Conservation (phyloP, 2,888 invertebrate species). For the Xestia ashworthii region DNA sequence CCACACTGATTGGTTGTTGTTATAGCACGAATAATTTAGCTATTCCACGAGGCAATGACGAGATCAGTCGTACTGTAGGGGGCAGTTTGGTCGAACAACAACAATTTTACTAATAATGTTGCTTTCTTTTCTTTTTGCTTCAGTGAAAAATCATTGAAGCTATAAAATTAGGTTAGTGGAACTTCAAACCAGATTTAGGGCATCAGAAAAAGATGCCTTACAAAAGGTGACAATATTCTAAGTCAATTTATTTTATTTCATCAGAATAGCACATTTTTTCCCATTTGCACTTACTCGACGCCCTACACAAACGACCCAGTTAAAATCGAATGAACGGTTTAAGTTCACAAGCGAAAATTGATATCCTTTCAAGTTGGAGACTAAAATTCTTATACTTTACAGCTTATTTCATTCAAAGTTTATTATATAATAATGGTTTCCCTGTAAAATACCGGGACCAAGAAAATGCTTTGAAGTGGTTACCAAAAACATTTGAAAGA, state of each 20-base stretch:
- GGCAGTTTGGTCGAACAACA: neutral
- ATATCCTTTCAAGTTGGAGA: conserved; percentile 26
- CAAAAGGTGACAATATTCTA: neutral
- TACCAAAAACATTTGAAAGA: conserved; percentile 24
- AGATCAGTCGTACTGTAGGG: neutral
- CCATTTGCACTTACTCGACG: neutral
- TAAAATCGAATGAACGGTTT: conserved; percentile 41
- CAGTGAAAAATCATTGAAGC: neutral
- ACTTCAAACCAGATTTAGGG: neutral
- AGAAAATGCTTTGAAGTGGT: conserved; percentile 50
- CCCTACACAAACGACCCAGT: neutral
- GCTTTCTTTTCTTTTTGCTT: neutral
- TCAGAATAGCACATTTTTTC: conserved; percentile 1
- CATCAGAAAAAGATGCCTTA: neutral
- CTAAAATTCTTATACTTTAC: conserved; percentile 8
- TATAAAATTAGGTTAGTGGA: neutral
- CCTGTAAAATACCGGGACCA: neutral
- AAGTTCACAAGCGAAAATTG: conserved; percentile 31
- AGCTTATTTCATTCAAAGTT: conserved; percentile 20
- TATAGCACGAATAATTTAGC: conserved; percentile 32
- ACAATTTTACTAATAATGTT: neutral
- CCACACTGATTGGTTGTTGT: conserved; percentile 44
- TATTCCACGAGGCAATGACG: conserved; percentile 10
- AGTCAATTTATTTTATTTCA: neutral
- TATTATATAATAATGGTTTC: conserved; percentile 24